phyloP scores from a whole-genome alignment of 1,140 invertebrate genomes.

The Diorhabda carinulata region DNA sequence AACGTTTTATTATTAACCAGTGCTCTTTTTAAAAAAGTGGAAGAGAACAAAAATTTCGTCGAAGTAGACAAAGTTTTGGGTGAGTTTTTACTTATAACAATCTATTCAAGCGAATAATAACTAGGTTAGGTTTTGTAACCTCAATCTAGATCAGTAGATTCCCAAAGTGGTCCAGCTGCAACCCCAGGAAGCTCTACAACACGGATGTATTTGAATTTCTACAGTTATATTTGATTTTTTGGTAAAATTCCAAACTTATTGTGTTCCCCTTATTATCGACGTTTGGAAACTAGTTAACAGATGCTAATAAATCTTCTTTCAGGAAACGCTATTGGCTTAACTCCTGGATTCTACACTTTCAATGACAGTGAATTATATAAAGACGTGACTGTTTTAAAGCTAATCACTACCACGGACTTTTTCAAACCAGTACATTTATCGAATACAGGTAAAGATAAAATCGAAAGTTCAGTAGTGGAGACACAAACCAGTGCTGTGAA shows the following conservation, averaged over 20 bases:
- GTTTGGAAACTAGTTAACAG: too few relatives aligned
- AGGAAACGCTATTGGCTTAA: slow-evolving; percentile 32
- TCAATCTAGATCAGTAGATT: too few relatives aligned
- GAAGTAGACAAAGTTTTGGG: slow-evolving; percentile 36
- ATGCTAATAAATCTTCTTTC: neutral
- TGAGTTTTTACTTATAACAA: neutral
- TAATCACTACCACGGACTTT: slow-evolving; percentile 34
- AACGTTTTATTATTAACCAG: slow-evolving; percentile 37
- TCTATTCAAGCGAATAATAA: too few relatives aligned
- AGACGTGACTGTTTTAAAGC: slow-evolving; percentile 36
- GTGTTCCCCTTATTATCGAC: too few relatives aligned
- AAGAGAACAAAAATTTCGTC: slow-evolving; percentile 31
- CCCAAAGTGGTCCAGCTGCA: too few relatives aligned
- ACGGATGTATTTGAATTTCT: too few relatives aligned
- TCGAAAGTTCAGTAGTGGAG: neutral
- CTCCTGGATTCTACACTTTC: slow-evolving; percentile 39
- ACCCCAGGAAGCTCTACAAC: too few relatives aligned
- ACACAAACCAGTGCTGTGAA: neutral
- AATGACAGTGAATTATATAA: slow-evolving; percentile 42
- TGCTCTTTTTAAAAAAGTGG: slow-evolving; percentile 39
- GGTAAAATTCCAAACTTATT: too few relatives aligned
- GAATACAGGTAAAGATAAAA: neutral
- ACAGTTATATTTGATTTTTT: too few relatives aligned
- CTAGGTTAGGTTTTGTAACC: too few relatives aligned
- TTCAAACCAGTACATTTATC: slow-evolving; percentile 25